phyloP scores from a whole-genome alignment of 2,113 vertebrate species.

The Mastomys coucha region DNA sequence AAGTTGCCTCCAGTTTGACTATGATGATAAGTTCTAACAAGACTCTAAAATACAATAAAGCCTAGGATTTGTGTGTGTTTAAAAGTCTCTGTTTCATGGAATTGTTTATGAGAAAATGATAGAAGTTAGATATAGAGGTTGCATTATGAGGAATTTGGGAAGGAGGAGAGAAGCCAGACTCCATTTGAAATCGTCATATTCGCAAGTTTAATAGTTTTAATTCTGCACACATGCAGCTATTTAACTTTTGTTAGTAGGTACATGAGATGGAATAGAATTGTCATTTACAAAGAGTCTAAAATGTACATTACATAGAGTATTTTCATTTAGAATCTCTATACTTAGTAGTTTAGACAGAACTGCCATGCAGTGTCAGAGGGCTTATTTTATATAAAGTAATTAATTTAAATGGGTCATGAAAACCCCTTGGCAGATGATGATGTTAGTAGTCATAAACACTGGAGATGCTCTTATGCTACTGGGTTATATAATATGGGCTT shows the following conservation, averaged over 20 bases:
- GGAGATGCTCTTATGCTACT: neutral
- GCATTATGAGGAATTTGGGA: neutral
- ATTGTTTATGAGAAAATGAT: neutral
- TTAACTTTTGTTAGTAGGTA: slow-evolving; percentile 44
- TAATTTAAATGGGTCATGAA: slow-evolving; percentile 64
- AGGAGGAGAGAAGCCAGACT: neutral
- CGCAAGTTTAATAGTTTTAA: neutral
- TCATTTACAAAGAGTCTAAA: neutral
- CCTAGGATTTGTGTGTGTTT: neutral
- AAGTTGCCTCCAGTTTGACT: slow-evolving; percentile 12
- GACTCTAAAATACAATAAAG: neutral
- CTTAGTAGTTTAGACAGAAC: neutral
- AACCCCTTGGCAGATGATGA: slow-evolving; percentile 29
- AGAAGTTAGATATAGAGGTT: neutral
- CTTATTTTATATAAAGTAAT: slow-evolving; percentile 69
- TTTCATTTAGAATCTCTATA: neutral
- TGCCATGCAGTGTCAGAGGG: neutral
- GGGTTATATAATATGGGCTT: slow-evolving; percentile 1
- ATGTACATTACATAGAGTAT: neutral
- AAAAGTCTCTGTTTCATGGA: neutral
- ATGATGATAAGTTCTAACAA: neutral
- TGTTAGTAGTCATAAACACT: slow-evolving; percentile 41
- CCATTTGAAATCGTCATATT: neutral
- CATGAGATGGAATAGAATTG: neutral
- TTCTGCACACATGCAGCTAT: neutral